Conservation (phyloP, 2,113 vertebrate genomes). For the Melierax canorus region DNA sequence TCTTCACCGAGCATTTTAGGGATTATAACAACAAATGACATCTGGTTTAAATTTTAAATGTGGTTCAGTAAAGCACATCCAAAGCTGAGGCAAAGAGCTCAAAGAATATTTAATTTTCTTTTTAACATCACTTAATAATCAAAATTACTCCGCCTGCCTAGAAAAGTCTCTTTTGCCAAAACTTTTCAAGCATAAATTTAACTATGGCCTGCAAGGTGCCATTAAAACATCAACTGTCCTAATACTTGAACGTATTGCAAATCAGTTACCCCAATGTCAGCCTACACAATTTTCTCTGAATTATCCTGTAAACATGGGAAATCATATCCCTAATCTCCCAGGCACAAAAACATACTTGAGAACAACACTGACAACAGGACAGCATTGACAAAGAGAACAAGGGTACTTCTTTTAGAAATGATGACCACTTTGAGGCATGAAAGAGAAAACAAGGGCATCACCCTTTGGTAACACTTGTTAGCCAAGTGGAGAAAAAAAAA, state of each 20-base stretch:
- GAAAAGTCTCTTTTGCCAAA: neutral
- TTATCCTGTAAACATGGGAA: neutral
- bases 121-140: neutral
- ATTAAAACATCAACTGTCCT: neutral
- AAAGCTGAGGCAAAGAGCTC: neutral
- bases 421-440: neutral
- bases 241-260: neutral
- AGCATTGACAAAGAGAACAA: neutral
- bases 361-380: neutral
- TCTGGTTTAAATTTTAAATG: constrained; percentile 41
- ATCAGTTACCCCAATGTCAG: neutral
- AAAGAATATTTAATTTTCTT: constrained; percentile 2
- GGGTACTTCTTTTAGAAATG: neutral
- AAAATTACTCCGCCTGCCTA: neutral
- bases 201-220: neutral
- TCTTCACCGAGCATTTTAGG: neutral
- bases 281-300: neutral
- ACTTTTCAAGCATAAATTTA: neutral
- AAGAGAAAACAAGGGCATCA: neutral
- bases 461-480: neutral
- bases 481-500: neutral
- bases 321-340: neutral
- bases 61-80: neutral
- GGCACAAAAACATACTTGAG: neutral
- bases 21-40: constrained; percentile 38